phyloP scores from a whole-genome alignment of 2,113 vertebrate species.

The Heptranchias perlo region DNA sequence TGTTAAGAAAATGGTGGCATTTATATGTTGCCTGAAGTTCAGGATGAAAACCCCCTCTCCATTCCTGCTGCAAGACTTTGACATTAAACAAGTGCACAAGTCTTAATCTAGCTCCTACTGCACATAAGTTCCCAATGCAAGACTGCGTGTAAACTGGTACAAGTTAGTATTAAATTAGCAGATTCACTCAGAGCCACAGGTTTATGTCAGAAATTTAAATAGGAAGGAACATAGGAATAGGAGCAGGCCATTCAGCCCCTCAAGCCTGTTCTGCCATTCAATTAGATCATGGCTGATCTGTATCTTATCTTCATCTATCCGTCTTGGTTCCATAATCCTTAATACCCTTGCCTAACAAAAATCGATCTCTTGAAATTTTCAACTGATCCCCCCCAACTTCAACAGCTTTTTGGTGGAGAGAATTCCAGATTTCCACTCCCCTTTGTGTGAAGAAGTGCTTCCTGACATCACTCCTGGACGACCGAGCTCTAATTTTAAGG shows the following conservation, averaged over 20 bases:
- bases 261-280: not conserved
- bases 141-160: not conserved
- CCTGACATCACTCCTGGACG: not conserved
- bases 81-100: not conserved
- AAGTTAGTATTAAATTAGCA: not conserved
- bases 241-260: not conserved
- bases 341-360: not conserved
- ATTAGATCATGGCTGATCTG: not conserved
- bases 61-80: not conserved
- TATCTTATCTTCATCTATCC: too few species aligned
- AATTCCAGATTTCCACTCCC: not conserved
- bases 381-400: not conserved
- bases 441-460: not conserved
- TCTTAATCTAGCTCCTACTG: not conserved
- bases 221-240: not conserved
- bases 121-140: not conserved
- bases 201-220: not conserved
- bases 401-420: not conserved
- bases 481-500: not conserved
- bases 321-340: too few species aligned
- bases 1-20: not conserved
- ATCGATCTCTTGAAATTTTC: not conserved
- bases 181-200: not conserved
- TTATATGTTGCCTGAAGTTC: not conserved
- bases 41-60: not conserved